phyloP scores from a whole-genome alignment of 2,888 invertebrate species.

The Trichopria drosophilae region DNA sequence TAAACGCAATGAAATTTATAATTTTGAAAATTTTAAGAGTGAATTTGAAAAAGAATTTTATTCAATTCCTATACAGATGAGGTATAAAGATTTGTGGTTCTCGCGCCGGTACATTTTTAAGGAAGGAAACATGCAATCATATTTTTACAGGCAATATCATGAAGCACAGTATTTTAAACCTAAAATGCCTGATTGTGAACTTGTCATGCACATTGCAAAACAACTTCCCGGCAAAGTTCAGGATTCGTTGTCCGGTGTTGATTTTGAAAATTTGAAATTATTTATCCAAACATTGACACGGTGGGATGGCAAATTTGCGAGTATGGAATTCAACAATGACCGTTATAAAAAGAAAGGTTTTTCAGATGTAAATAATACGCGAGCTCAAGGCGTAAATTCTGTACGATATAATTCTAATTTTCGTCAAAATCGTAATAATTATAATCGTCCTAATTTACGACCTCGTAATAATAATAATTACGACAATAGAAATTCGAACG shows the following conservation, averaged over 20 bases:
- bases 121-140: slow-evolving; percentile 12
- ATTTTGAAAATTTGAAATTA: slow-evolving; percentile 7
- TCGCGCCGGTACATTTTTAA: slow-evolving; percentile 1
- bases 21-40: slow-evolving; percentile 17
- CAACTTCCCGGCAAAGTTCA: slow-evolving; percentile 13
- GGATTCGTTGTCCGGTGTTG: slow-evolving; percentile 6
- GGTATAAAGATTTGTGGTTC: slow-evolving; percentile 10
- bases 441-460: too few relatives aligned
- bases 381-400: too few relatives aligned
- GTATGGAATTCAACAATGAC: too few relatives aligned
- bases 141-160: slow-evolving; percentile 19
- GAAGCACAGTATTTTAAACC: slow-evolving; percentile 13
- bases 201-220: slow-evolving; percentile 16
- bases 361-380: too few relatives aligned
- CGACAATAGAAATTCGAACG: not conserved
- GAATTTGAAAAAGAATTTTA: slow-evolving; percentile 23
- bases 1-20: slow-evolving; percentile 8
- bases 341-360: too few relatives aligned
- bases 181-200: slow-evolving; percentile 9
- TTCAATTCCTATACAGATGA: slow-evolving; percentile 15
- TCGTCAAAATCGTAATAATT: too few relatives aligned
- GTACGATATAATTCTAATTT: too few relatives aligned
- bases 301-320: slow-evolving; percentile 1
- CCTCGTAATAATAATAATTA: not conserved
- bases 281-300: slow-evolving; percentile 16